Evolutionary conservation across 2,113 vertebrate genomes (phyloP), one percentile per base, ranked within the genome.

Genomic region (Xenopus laevis): DNA sequence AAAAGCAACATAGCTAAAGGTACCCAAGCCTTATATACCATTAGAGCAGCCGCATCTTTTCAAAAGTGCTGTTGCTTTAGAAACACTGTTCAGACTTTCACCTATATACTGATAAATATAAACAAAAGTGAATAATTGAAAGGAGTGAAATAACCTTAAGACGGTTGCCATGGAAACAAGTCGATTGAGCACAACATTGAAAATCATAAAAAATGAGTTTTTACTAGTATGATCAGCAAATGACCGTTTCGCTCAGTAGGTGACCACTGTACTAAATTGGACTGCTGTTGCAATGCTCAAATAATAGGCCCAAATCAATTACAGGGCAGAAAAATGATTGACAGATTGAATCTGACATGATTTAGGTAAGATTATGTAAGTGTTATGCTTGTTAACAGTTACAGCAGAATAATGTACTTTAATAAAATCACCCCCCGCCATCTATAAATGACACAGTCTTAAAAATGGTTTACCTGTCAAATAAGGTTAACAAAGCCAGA

Each of bases 111-210:
- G 44, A 62, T 62, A 17, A 18, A n/a, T 18, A 69, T 57, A 27
- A 68, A 66, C 45, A 66, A 46, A 64, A 55, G 71, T 21, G 13
- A 65, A 20, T 65, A 17, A 57, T 65, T 58, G 27, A 21, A 65
- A n/a, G 30, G 23, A 23, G 18, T 44, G 23, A 65, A 20, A 65
- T 40, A 9, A 20, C 50, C 18, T 63, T 23, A 65, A 17, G 46
- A 3, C 58, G 21, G 62, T 73, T 65, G 61, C n/a, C 30, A 65
- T 65, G 18, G 62, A 65, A 73, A 65, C 52, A 65, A 57, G 52
- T 18, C 50, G 27, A 13, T 20, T 12, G 1, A 57, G 27, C 67
- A 44, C 40, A 40, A 64, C 13, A 10, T 15, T 33, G 27, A 44
- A 30, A 57, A 71, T 71, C 9, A n/a, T 52, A 62, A 33, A 12